Evolutionary conservation across 2,113 vertebrate species (phyloP), one percentile per base, ranked within the genome.

Genomic region (Microcebus ravelobensis): DNA sequence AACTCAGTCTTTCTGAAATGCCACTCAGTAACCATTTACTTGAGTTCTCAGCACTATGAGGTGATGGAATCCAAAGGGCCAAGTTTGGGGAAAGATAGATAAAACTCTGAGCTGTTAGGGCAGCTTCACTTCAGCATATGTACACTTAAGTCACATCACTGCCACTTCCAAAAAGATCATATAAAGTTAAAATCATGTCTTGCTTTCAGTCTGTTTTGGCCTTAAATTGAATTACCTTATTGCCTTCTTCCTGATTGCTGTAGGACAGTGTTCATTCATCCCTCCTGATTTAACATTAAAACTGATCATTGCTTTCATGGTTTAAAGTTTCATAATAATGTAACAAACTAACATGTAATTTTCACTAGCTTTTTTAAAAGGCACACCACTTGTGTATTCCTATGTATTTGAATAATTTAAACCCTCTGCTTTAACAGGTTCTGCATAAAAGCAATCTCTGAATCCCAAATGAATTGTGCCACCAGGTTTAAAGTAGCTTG

Each of bases 371-470:
- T 81, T 70, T 83, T 57, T 39, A 15, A 27, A 71, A 93, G 81
- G 70, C 39, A 81, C 0, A 2, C 14, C 23, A 74, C 20, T 61
- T 76, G 4, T 39, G 1, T 83, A 8, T 70, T 83, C 67, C n/a
- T 90, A 42, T 61, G 65, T 70, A 67, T 95, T 93, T 63, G 29
- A 63, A 63, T 63, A 87, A 94, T 6, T 42, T 80, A 50, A 55
- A 79, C 13, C 61, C 21, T 89, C 45, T 96, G 77, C 45, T 88
- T 89, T 42, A 89, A n/a, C 76, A 94, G 55, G 61, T 90, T 97
- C 85, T 92, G 74, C 73, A 84, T 94, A 92, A 92, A 90, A 80
- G 73, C 67, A 82, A 55, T 80, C 70, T 95, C 83, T 83, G 92
- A 73, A 55, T 87, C 45, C 81, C 87, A 94, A 68, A 73, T 71